These are phyloP conservation scores for Autographa pulchrina DNA, from an alignment of 2,888 invertebrate species.

Conservation along the genomic window DNA sequence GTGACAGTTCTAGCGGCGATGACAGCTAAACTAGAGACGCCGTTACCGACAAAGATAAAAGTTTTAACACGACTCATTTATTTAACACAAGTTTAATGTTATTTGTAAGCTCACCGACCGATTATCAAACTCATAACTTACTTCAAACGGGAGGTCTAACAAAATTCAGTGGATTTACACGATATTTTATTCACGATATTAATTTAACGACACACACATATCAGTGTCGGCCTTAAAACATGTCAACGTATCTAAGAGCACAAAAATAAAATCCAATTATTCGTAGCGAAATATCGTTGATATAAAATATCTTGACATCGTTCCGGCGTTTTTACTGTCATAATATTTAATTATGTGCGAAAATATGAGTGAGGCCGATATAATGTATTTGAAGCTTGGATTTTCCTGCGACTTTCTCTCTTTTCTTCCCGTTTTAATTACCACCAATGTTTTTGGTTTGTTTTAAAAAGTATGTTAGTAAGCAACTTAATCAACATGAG, in stretches of 20 bases:
- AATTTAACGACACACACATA: constrained; percentile 40
- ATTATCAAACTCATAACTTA: constrained; percentile 28
- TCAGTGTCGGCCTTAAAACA: constrained; percentile 28
- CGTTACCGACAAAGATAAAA: neutral
- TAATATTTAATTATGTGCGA: constrained; percentile 44
- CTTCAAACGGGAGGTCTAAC: constrained; percentile 15
- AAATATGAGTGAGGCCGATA: constrained; percentile 12
- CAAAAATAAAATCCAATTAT: constrained; percentile 40
- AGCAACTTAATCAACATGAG: neutral
- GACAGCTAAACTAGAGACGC: constrained; percentile 2
- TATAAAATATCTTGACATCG: constrained; percentile 42
- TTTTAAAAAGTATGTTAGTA: neutral
- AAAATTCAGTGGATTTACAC: constrained; percentile 24
- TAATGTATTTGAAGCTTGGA: neutral
- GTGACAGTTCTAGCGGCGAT: neutral
- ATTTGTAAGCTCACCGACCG: constrained; percentile 22
- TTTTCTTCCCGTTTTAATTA: neutral
- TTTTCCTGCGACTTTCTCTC: neutral
- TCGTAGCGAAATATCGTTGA: constrained; percentile 34
- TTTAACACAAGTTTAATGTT: neutral
- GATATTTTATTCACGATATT: constrained; percentile 16
- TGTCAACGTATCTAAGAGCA: constrained; percentile 46
- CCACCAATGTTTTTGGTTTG: neutral
- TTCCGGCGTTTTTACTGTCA: constrained; percentile 38
- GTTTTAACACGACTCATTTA: neutral